These are phyloP conservation scores for Trichomycterus rosablanca DNA, from an alignment of 2,113 vertebrate species.

Conservation along the genomic window DNA sequence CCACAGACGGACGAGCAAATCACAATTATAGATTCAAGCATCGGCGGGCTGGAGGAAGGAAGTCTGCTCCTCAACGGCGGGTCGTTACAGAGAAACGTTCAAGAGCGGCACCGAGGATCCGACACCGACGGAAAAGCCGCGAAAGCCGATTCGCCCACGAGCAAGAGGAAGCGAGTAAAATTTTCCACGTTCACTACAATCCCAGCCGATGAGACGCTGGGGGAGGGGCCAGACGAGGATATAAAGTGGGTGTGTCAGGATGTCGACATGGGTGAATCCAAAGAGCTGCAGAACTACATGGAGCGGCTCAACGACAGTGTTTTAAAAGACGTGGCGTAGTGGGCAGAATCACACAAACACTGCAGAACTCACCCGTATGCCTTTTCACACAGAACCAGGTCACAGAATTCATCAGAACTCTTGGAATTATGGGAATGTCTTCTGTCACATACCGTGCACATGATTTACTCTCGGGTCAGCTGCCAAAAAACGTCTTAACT, in stretches of 20 bases:
- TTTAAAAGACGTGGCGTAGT: slow-evolving; percentile 66
- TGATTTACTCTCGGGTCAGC: slow-evolving; percentile 43
- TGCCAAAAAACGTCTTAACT: too few species aligned
- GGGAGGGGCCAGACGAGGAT: slow-evolving; percentile 72
- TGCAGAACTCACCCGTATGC: slow-evolving; percentile 74
- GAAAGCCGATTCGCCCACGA: slow-evolving; percentile 77
- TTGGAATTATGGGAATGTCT: slow-evolving; percentile 16
- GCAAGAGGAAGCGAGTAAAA: slow-evolving; percentile 87
- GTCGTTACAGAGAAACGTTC: slow-evolving; percentile 66
- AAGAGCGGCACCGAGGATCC: slow-evolving; percentile 68
- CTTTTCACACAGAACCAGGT: slow-evolving; percentile 56
- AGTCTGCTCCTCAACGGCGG: slow-evolving; percentile 78
- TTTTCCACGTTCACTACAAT: slow-evolving; percentile 88
- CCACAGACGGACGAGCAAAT: slow-evolving; percentile 77
- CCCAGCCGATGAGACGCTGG: slow-evolving; percentile 75
- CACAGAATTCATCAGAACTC: slow-evolving; percentile 13
- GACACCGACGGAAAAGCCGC: slow-evolving; percentile 62
- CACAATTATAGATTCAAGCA: slow-evolving; percentile 78
- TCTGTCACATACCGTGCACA: neutral
- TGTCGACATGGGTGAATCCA: slow-evolving; percentile 72
- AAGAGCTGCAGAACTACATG: slow-evolving; percentile 80
- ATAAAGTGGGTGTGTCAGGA: slow-evolving; percentile 89
- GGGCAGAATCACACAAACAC: slow-evolving; percentile 6
- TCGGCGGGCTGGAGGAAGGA: slow-evolving; percentile 67
- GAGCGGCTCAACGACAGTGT: slow-evolving; percentile 79